These are phyloP conservation scores for Calameuta idolon DNA, from an alignment of 2,888 invertebrate species.

Conservation along the genomic window DNA sequence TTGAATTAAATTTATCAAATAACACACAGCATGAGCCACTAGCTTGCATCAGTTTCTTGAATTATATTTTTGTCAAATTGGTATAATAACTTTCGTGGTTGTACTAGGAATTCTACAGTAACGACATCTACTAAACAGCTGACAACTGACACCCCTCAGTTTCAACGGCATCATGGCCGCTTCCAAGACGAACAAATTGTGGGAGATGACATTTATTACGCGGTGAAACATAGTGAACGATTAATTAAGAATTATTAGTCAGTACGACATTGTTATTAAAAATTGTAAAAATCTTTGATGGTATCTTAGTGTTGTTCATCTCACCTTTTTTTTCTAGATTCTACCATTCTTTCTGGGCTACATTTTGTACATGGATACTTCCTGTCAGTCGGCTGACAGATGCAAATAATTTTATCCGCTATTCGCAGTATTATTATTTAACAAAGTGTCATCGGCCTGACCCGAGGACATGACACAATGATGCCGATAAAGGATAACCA, in stretches of 20 bases:
- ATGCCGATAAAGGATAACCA: slow-evolving; percentile 91
- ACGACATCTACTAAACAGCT: slow-evolving; percentile 36
- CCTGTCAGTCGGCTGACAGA: slow-evolving; percentile 25
- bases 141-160: slow-evolving; percentile 45
- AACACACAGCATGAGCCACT: not conserved
- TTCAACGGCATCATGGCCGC: slow-evolving; percentile 52
- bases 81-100: not conserved
- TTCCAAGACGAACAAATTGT: slow-evolving; percentile 48
- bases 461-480: slow-evolving; percentile 76
- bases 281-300: not conserved
- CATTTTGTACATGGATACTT: not conserved
- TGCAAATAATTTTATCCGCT: slow-evolving; percentile 23
- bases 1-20: not conserved
- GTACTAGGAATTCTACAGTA: not conserved
- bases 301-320: not conserved
- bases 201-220: slow-evolving; percentile 44
- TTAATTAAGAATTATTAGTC: slow-evolving; percentile 20
- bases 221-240: slow-evolving; percentile 35
- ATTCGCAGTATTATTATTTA: slow-evolving; percentile 15
- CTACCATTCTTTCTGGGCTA: not conserved
- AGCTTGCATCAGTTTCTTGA: not conserved
- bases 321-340: not conserved
- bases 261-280: not conserved
- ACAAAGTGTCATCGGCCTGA: slow-evolving; percentile 32
- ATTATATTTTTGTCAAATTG: not conserved